Percentiles rank a stretch among this genome's conserved stretches.
Conservation (phyloP, 1,140 invertebrate genomes). For the Platorchestia sp. region DNA sequence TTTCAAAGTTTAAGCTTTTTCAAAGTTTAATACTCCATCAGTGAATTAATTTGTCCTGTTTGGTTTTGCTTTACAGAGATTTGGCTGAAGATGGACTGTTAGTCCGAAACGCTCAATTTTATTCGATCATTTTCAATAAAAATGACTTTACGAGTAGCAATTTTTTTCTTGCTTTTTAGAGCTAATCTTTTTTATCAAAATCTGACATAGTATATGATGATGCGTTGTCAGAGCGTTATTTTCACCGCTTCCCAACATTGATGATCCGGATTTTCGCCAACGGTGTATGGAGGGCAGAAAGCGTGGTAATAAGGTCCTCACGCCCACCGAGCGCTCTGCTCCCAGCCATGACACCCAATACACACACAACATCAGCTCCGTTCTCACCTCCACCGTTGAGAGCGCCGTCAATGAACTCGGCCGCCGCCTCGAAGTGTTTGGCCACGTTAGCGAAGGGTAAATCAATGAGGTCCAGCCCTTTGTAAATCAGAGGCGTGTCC, state of each 20-base stretch:
- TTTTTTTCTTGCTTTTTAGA: too few relatives aligned
- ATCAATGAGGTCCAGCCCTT: constrained; percentile 74
- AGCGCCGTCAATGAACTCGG: constrained; percentile 85
- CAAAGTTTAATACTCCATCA: too few relatives aligned
- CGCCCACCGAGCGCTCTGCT: not conserved
- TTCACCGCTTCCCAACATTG: not conserved
- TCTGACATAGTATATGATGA: too few relatives aligned
- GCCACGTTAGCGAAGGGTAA: constrained; percentile 82
- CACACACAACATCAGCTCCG: not conserved
- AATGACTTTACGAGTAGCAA: too few relatives aligned
- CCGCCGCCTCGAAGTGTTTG: constrained; percentile 82
- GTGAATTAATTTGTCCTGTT: too few relatives aligned
- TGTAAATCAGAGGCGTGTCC: constrained; percentile 61
- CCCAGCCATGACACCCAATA: not conserved
- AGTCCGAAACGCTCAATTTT: too few relatives aligned
- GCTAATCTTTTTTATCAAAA: too few relatives aligned
- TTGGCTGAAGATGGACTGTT: too few relatives aligned
- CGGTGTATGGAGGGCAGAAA: not conserved
- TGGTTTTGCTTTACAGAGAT: too few relatives aligned
- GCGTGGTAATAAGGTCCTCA: not conserved
- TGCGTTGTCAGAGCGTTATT: not conserved
- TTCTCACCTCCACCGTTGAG: constrained; percentile 78
- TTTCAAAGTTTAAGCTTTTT: too few relatives aligned
- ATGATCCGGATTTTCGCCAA: not conserved
- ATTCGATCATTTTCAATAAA: too few relatives aligned